phyloP scores from a whole-genome alignment of 2,888 invertebrate genomes.

The Luperina nickerlii region DNA sequence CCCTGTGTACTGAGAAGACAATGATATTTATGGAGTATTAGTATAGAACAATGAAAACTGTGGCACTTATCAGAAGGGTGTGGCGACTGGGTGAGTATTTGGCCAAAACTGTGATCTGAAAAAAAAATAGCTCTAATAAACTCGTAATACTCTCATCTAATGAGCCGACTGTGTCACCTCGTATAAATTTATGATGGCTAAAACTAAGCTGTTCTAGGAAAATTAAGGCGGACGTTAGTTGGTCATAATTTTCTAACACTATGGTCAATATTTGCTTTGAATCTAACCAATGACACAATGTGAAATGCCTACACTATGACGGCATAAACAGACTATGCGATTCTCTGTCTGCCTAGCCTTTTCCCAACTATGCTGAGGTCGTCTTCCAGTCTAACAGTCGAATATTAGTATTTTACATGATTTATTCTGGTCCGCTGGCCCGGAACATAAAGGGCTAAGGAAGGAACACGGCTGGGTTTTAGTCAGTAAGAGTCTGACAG shows the following conservation, averaged over 20 bases:
- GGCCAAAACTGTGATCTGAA: neutral
- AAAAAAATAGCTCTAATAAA: too few relatives aligned
- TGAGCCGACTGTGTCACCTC: conserved; percentile 1
- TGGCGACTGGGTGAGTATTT: neutral
- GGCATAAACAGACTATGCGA: neutral
- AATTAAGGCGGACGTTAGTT: neutral
- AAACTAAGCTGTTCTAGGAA: conserved; percentile 22
- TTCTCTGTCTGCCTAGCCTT: neutral
- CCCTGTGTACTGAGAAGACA: neutral
- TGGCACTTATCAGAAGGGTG: neutral
- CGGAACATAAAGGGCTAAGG: too few relatives aligned
- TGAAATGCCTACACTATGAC: conserved; percentile 14
- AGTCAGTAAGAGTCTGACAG: too few relatives aligned
- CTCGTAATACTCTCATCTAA: neutral
- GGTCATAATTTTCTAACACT: neutral
- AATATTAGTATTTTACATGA: neutral
- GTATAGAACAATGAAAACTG: neutral
- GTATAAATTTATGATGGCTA: conserved; percentile 18
- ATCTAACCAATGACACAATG: conserved; percentile 8
- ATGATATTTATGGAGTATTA: neutral
- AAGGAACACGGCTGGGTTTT: too few relatives aligned
- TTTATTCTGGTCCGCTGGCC: too few relatives aligned
- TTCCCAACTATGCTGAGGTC: neutral
- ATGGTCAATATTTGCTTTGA: conserved; percentile 29
- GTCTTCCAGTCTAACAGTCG: neutral